Evolutionary conservation across 2,797 vertebrate genomes (phyloP).

Genomic region (Leontopithecus rosalia): DNA sequence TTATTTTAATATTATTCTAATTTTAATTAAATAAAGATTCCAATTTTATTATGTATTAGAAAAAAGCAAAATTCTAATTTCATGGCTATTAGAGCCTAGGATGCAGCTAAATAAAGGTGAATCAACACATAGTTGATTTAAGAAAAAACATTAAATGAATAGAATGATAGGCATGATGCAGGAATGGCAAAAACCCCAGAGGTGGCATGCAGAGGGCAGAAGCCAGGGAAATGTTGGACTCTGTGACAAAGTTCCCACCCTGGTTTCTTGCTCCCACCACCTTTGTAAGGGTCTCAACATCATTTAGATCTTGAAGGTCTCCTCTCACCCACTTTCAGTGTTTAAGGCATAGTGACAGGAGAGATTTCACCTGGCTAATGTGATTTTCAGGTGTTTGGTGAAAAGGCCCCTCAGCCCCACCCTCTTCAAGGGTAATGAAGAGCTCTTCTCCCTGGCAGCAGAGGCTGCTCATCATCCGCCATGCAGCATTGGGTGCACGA

Average conservation of each 20-base stretch:
- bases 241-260: neutral
- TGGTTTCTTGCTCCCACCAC: neutral
- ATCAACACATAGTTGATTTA: neutral
- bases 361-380: neutral
- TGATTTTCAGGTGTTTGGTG: constrained; percentile 73
- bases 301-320: neutral
- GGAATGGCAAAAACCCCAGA: neutral
- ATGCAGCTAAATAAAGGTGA: neutral
- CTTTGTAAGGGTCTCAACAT: neutral
- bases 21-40: neutral
- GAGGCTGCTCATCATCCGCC: constrained; percentile 78
- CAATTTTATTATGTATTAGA: neutral
- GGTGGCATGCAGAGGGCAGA: neutral
- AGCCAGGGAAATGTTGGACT: neutral
- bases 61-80: constrained; percentile 9
- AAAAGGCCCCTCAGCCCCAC: constrained; percentile 67
- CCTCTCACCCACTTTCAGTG: neutral
- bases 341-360: neutral
- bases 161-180: neutral
- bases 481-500: constrained; percentile 53
- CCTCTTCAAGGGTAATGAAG: constrained; percentile 71
- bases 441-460: constrained; percentile 74
- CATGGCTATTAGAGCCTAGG: neutral
- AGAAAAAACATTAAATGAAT: neutral
- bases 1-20: constrained; percentile 28